Evolutionary conservation across 2,797 vertebrate species (phyloP).

Genomic region (Morus bassanus): DNA sequence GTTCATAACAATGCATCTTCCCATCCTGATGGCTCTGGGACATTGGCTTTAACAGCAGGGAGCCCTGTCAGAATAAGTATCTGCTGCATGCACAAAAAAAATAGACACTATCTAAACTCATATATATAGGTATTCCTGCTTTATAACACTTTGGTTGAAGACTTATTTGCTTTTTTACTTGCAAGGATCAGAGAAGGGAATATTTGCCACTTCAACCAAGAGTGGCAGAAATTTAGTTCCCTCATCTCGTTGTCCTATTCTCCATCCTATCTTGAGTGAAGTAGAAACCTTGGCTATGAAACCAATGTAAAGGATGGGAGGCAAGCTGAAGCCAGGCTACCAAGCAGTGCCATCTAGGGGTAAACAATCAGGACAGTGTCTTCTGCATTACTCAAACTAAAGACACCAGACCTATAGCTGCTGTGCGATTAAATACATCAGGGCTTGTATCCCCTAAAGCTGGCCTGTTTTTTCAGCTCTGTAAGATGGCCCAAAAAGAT

Average conservation of each 20-base stretch:
- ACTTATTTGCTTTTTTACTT: not conserved
- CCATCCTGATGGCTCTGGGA: not conserved
- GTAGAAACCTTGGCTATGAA: not conserved
- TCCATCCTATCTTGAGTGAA: not conserved
- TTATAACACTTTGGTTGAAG: not conserved
- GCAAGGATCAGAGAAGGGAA: not conserved
- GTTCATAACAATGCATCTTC: not conserved
- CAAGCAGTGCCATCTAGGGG: constrained; percentile 65
- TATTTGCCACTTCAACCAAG: not conserved
- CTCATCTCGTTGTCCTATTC: not conserved
- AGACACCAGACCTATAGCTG: not conserved
- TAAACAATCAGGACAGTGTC: not conserved
- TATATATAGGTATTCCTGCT: not conserved
- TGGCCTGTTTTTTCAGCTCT: not conserved
- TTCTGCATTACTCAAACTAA: accelerated
- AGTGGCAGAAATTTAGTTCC: not conserved
- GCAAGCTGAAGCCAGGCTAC: not conserved
- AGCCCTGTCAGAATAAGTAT: not conserved
- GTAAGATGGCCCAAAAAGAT: not conserved
- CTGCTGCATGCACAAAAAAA: not conserved
- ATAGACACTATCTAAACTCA: not conserved
- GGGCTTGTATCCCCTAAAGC: not conserved
- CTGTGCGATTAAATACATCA: not conserved
- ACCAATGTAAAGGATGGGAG: not conserved
- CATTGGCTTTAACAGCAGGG: not conserved